These are phyloP conservation scores for Dasypolia templi DNA, from an alignment of 2,888 invertebrate species.

Conservation along the genomic window DNA sequence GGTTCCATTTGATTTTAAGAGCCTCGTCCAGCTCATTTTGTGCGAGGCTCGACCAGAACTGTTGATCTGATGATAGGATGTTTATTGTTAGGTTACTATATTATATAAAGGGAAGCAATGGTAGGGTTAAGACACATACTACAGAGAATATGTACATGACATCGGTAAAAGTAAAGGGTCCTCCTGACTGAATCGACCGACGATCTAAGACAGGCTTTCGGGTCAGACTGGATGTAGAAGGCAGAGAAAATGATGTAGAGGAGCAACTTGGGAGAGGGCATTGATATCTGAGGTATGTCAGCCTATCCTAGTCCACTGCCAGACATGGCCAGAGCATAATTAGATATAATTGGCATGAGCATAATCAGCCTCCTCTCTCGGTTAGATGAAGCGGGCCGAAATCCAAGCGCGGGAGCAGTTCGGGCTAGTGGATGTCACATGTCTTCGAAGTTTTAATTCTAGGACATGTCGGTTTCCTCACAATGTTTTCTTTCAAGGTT, in stretches of 20 bases:
- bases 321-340: background rate
- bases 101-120: background rate
- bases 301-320: background rate
- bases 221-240: background rate
- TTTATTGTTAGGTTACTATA: too few species aligned
- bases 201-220: background rate
- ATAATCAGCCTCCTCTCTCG: background rate
- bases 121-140: background rate
- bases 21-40: conserved; percentile 89
- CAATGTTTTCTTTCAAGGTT: background rate
- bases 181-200: background rate
- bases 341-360: background rate
- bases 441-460: background rate
- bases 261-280: background rate
- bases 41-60: conserved; percentile 88
- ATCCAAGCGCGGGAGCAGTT: background rate
- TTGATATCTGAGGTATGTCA: too few species aligned
- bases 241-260: too few species aligned
- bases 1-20: conserved; percentile 90
- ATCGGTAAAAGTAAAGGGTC: background rate
- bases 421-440: background rate
- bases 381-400: background rate
- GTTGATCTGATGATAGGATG: conserved; percentile 74
- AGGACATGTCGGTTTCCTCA: background rate
- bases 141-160: background rate